These are phyloP conservation scores for Peromyscus maniculatus DNA, from an alignment of 2,113 vertebrate genomes.

Conservation along the genomic window DNA sequence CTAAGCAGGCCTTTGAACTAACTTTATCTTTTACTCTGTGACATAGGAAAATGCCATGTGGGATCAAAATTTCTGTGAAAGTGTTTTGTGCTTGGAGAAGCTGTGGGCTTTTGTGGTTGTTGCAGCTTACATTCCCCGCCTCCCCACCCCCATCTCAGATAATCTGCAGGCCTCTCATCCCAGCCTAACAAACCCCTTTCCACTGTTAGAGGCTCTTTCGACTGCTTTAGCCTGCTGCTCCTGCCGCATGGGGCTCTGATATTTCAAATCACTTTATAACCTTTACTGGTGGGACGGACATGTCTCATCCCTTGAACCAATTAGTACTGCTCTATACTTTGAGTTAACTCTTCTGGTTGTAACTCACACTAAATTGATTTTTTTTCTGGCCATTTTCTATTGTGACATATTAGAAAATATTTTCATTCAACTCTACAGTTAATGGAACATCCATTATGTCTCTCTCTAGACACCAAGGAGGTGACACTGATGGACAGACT, in stretches of 20 bases:
- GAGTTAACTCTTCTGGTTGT: slow-evolving; percentile 16
- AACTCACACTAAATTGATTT: neutral
- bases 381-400: slow-evolving; percentile 6
- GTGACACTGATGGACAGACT: neutral
- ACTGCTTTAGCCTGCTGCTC: neutral
- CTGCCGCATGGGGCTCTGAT: neutral
- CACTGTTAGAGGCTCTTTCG: neutral
- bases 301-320: slow-evolving; percentile 12
- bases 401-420: slow-evolving; percentile 24
- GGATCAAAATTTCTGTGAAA: neutral
- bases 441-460: neutral
- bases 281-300: neutral
- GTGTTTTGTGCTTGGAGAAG: neutral
- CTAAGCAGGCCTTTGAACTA: neutral
- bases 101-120: neutral
- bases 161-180: neutral
- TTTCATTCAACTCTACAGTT: neutral
- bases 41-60: neutral
- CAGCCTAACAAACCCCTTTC: neutral
- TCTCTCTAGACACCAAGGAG: neutral
- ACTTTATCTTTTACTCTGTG: slow-evolving; percentile 29
- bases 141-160: neutral
- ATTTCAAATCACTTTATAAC: neutral
- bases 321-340: neutral
- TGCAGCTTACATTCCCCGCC: neutral